Evolutionary conservation across 1,140 invertebrate genomes (phyloP), one percentile per base, ranked within the genome.

Genomic region (Phortica variegata): DNA sequence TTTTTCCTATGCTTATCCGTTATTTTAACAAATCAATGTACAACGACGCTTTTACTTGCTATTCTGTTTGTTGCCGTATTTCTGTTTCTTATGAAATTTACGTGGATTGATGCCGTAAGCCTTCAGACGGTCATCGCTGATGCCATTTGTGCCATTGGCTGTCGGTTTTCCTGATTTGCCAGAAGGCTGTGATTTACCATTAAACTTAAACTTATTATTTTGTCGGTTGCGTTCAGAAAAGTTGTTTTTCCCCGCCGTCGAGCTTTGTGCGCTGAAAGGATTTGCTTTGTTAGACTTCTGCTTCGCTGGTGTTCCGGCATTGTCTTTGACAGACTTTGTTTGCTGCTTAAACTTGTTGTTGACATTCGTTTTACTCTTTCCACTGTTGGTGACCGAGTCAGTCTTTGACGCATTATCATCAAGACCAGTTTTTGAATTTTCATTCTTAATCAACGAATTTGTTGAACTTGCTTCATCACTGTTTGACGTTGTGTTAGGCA

Each of bases 61-160:
- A 29, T n/a, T 19, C 15, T n/a, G n/a, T 26, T 69, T 71, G 10
- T 66, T 71, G 0, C 61, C 71, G 38, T 70, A 76, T 44, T 75
- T 74, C 8, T 73, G 55, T 41, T 58, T 59, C 23, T 76, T 76
- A 44, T 70, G 66, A 52, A 82, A 91, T 69, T 94, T 95, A 56
- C 91, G 93, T 1, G 93, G 91, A 82, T 95, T 95, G 33, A 96
- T 84, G 49, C 92, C 93, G 77, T 91, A 97, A 0, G 90, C 91
- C 69, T 85, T 83, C 1, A 97, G 77, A 52, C 94, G 82, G 49
- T 89, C 85, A 76, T 91, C 86, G 38, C 58, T 69, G 10, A 76
- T 52, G 23, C 23, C 23, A 36, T 36, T 36, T n/a, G 33, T 56
- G 33, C 65, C 65, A 39, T 47, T 56, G 1, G 47, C 29, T 32